phyloP scores from a whole-genome alignment of 2,888 invertebrate species.

The Tinea pellionella region DNA sequence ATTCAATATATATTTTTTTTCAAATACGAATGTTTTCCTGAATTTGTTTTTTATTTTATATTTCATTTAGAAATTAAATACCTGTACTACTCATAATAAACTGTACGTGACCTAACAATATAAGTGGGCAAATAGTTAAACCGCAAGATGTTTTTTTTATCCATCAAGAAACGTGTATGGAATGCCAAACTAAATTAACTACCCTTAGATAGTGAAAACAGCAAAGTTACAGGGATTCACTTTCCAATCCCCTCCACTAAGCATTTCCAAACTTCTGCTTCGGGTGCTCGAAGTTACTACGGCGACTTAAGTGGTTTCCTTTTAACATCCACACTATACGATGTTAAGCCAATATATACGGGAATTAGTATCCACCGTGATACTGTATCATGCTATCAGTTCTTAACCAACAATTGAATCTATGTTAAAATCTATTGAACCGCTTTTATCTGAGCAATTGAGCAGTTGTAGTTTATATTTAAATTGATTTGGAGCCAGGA shows the following conservation, averaged over 20 bases:
- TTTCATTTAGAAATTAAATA: background rate
- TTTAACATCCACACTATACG: slow-evolving; percentile 17
- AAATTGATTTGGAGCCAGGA: too few relatives aligned
- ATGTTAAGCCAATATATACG: slow-evolving; percentile 7
- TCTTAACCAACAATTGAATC: slow-evolving; percentile 3
- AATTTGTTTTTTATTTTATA: background rate
- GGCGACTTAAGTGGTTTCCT: slow-evolving; percentile 20
- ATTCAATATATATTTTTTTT: background rate
- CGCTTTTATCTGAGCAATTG: too few relatives aligned
- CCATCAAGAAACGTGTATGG: background rate
- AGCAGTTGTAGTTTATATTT: too few relatives aligned
- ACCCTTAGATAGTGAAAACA: slow-evolving; percentile 15
- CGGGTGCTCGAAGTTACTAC: slow-evolving; percentile 19
- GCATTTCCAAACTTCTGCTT: slow-evolving; percentile 20
- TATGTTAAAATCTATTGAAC: background rate
- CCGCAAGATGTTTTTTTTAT: background rate
- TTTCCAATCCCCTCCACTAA: slow-evolving; percentile 19
- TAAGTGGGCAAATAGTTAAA: background rate
- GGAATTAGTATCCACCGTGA: background rate
- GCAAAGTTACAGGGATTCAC: slow-evolving; percentile 18
- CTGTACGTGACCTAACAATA: background rate
- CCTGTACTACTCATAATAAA: background rate
- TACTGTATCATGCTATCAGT: slow-evolving; percentile 1
- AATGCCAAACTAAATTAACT: slow-evolving; percentile 15
- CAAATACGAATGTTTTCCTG: too few relatives aligned